Percentiles rank a stretch among this genome's conserved stretches.
These are phyloP conservation scores for Heliconius congener DNA, from an alignment of 1,140 invertebrate species.

Conservation along the genomic window DNA sequence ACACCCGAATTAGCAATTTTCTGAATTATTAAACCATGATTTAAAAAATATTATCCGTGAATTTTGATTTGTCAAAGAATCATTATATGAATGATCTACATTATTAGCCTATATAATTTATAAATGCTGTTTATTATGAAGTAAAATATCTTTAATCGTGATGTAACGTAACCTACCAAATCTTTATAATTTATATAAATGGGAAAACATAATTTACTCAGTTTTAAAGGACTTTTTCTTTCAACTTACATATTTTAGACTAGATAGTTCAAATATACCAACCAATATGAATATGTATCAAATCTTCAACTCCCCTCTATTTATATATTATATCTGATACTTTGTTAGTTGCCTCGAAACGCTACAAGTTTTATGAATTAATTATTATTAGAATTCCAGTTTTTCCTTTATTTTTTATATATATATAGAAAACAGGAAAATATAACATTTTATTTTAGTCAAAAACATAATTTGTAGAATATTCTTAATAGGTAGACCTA, in stretches of 20 bases:
- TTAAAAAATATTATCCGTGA: background rate
- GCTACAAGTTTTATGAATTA: background rate
- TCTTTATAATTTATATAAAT: background rate
- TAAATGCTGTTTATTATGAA: background rate
- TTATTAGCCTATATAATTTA: background rate
- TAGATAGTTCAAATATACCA: background rate
- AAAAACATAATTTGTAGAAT: slow-evolving; percentile 47
- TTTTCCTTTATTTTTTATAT: background rate
- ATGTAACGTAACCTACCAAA: too few relatives aligned
- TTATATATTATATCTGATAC: background rate
- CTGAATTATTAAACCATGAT: background rate
- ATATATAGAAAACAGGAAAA: background rate
- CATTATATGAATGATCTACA: background rate
- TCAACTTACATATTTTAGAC: background rate
- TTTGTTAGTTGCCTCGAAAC: background rate
- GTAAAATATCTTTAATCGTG: too few relatives aligned
- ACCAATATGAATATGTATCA: background rate
- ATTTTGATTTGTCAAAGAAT: background rate
- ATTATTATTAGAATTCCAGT: background rate
- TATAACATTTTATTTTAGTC: background rate
- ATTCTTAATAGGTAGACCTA: slow-evolving; percentile 60
- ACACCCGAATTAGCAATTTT: too few relatives aligned
- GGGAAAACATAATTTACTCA: background rate
- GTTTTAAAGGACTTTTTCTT: background rate
- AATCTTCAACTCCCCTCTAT: background rate